Evolutionary conservation across 2,888 invertebrate species (phyloP).

Genomic region (Mesorhabditis spiculigera): DNA sequence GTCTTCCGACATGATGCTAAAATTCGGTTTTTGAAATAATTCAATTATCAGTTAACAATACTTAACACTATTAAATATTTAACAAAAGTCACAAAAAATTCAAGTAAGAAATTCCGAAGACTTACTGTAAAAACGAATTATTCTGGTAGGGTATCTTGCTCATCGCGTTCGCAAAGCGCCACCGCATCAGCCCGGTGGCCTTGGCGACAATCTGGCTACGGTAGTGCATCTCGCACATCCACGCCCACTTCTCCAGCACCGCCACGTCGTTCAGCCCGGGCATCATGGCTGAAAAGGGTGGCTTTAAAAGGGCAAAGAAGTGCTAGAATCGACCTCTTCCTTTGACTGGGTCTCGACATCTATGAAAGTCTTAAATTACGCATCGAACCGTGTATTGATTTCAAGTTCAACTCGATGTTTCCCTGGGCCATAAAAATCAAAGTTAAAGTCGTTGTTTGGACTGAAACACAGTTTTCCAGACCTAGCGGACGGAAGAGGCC

Average conservation of each 20-base stretch:
- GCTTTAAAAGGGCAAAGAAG: no score
- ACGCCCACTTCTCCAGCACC: not conserved
- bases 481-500: no score
- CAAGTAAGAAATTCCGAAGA: not conserved
- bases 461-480: no score
- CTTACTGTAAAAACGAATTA: not conserved
- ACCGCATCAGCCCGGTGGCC: not conserved
- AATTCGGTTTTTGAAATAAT: not conserved
- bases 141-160: not conserved
- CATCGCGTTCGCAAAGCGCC: constrained; percentile 2
- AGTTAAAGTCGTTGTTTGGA: no score
- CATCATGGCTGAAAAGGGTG: no score
- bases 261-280: no score
- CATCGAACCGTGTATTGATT: no score
- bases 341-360: no score
- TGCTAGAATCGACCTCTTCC: no score
- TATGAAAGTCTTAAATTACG: no score
- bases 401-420: no score
- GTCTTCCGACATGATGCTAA: not conserved
- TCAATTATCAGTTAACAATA: not conserved
- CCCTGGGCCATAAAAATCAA: no score
- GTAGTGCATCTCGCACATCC: constrained; percentile 1
- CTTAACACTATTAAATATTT: not conserved
- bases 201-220: not conserved
- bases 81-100: not conserved